A percentile compares a stretch with the other conserved stretches of the same genome.
phyloP scores from a whole-genome alignment of 2,113 vertebrate species.

The Boleophthalmus pectinirostris region DNA sequence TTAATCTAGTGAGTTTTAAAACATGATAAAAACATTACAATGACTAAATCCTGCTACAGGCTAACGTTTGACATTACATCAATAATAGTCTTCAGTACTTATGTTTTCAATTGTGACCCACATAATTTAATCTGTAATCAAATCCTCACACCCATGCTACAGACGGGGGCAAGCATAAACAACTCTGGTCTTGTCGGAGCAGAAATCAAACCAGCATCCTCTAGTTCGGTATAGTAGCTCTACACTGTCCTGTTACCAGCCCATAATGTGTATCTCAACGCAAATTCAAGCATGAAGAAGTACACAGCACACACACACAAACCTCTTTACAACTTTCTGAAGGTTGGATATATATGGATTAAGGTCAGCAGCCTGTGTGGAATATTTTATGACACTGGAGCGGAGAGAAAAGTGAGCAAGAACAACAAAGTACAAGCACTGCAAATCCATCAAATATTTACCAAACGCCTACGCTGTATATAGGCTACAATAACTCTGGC shows the following conservation, averaged over 20 bases:
- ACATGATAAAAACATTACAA: neutral
- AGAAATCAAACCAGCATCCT: neutral
- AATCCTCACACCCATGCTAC: too few species aligned
- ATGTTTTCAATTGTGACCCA: neutral
- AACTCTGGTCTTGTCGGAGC: neutral
- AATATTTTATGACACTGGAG: constrained; percentile 5
- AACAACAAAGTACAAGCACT: neutral
- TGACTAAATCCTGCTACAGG: neutral
- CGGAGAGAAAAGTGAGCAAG: neutral
- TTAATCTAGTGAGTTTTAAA: neutral
- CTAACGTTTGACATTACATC: neutral
- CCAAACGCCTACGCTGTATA: neutral
- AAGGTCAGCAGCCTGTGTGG: neutral
- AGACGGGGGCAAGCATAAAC: neutral
- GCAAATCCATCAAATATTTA: neutral
- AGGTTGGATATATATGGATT: constrained; percentile 1
- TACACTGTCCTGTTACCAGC: too few species aligned
- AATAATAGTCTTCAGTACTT: too few species aligned
- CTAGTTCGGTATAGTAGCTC: neutral
- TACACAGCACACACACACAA: neutral
- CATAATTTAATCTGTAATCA: too few species aligned
- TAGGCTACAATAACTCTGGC: neutral
- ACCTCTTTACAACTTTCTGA: neutral
- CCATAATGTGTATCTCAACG: neutral
- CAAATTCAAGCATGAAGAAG: too few species aligned